These are phyloP conservation scores for Aethes cnicana DNA, from an alignment of 2,888 invertebrate genomes.

Conservation along the genomic window DNA sequence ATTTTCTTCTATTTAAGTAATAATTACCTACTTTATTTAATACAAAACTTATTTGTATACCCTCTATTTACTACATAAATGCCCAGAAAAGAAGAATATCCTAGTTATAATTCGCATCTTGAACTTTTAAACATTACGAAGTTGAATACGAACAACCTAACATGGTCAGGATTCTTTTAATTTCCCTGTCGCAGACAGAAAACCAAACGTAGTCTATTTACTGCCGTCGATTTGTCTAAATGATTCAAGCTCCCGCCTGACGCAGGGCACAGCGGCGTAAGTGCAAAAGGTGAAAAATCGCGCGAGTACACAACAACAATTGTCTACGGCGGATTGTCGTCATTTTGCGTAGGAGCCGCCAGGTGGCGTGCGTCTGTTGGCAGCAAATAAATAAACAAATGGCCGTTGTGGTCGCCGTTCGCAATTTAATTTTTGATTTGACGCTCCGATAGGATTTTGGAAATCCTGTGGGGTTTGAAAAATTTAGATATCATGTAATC, in stretches of 20 bases:
- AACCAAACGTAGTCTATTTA: background rate
- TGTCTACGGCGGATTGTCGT: slow-evolving; percentile 64
- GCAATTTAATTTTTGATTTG: slow-evolving; percentile 17
- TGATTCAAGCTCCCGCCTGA: slow-evolving; percentile 42
- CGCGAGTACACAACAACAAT: slow-evolving; percentile 70
- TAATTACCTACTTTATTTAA: too few species aligned
- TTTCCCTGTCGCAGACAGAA: too few species aligned
- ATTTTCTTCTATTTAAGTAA: too few species aligned
- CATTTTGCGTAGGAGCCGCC: slow-evolving; percentile 72
- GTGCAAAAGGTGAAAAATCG: slow-evolving; percentile 47
- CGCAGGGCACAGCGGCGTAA: slow-evolving; percentile 43
- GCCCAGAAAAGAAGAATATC: too few species aligned
- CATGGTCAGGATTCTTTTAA: too few species aligned
- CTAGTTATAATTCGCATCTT: too few species aligned
- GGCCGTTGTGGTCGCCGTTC: slow-evolving; percentile 18
- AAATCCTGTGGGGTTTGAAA: too few species aligned
- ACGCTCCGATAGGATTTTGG: background rate
- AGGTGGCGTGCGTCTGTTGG: slow-evolving; percentile 72
- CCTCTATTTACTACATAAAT: too few species aligned
- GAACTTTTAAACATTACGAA: too few species aligned
- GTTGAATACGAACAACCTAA: too few species aligned
- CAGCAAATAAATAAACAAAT: slow-evolving; percentile 57
- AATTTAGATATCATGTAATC: too few species aligned
- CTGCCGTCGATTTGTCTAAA: slow-evolving; percentile 44
- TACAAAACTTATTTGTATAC: too few species aligned